Evolutionary conservation across 2,113 vertebrate genomes (phyloP).

Genomic region (Microcebus ravelobensis): DNA sequence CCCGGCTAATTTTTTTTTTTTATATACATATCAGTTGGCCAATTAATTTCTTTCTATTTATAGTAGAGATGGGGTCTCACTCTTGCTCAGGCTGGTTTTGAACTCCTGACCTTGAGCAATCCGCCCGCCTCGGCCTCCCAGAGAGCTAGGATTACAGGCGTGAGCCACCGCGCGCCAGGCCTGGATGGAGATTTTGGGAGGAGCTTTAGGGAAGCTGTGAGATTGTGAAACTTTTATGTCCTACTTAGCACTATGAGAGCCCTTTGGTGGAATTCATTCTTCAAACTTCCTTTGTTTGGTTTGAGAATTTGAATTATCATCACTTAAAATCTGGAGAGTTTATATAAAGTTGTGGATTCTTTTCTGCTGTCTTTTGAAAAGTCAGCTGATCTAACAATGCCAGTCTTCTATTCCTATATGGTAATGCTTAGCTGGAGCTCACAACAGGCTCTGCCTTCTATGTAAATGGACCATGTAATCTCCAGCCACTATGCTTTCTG

Average conservation of each 20-base stretch:
- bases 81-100: too few species aligned
- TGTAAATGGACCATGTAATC: neutral
- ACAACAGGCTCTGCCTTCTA: neutral
- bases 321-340: neutral
- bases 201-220: neutral
- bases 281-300: neutral
- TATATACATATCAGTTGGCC: too few species aligned
- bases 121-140: too few species aligned
- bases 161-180: neutral
- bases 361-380: neutral
- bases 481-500: neutral
- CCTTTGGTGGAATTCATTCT: neutral
- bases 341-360: neutral
- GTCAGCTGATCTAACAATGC: neutral
- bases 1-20: too few species aligned
- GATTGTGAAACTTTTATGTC: neutral
- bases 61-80: too few species aligned
- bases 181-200: neutral
- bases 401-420: neutral
- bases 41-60: too few species aligned
- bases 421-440: neutral
- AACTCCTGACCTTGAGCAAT: too few species aligned
- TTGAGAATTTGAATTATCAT: conserved; percentile 30
- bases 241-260: neutral
- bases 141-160: too few species aligned